Base-by-base conservation (phyloP, 1,140 invertebrate genomes). In the Uloborus diversus region DNA sequence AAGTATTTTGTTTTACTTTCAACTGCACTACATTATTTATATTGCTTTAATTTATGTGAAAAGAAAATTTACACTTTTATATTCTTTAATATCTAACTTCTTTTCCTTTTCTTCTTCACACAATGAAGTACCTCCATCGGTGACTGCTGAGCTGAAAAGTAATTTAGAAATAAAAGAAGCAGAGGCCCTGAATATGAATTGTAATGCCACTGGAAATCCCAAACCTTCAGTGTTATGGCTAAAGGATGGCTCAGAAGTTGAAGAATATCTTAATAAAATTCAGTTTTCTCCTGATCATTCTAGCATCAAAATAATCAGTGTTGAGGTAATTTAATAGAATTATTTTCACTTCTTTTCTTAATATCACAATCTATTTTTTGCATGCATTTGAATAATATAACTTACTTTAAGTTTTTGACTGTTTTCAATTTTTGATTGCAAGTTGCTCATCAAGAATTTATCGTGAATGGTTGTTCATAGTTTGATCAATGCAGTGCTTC, bases 171-270 rank as follows among this genome's bases (percentile, higher is more conserved):
- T 82, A 7, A 32, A 25, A 30, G 70, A 80, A 59, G 57, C 47
- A 32, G 59, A 56, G 13, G 37, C 35, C 23, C 13, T 82, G 7
- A 33, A 35, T 28, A 73, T 90, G 2, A 86, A 87, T 35, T 90
- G 89, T 76, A 85, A 84, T 23, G 87, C 86, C 4, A 82, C 80
- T 47, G 89, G 89, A 4, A 86, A 86, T 76, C 89, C 89, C 11
- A 62, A 56, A 14, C 89, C 89, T 33, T 84, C 84, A 11, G 86
- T 90, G 49, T 82, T 82, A 3, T 90, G 89, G 89, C 27, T 78
- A 14, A 78, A 70, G 64, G 69, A 81, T 76, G 80, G 73, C 4
- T 59, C 17, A 17, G 76, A 79, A 49, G 9, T 79, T 30, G 64
- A 80, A 69, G n/a, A 35, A 9, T 17, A 61, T 33, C 27, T 49